These are phyloP conservation scores for Eulemur macaco DNA, from an alignment of 2,113 vertebrate genomes.

Conservation along the genomic window DNA sequence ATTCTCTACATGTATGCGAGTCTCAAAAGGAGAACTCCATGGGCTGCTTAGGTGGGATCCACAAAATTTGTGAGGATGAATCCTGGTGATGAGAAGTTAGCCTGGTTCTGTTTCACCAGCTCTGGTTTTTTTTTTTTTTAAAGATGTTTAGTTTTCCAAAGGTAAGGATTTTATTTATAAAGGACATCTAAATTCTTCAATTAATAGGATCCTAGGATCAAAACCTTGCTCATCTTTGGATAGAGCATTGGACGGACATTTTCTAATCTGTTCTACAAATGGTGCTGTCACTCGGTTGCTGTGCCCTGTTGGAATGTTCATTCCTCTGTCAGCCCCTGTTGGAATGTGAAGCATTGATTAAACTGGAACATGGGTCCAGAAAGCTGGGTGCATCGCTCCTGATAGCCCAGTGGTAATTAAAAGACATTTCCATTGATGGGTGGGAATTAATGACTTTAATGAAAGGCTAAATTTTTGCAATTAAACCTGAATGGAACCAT, in stretches of 20 bases:
- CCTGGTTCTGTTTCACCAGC: not conserved
- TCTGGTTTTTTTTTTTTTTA: not conserved
- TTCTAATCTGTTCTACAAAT: not conserved
- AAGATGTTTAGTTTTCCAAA: not conserved
- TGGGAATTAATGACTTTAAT: not conserved
- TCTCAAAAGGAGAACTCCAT: not conserved
- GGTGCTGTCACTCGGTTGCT: rapidly evolving
- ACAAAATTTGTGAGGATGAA: not conserved
- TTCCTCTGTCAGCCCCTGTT: no score
- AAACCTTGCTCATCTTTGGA: not conserved
- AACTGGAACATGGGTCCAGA: not conserved
- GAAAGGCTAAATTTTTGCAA: not conserved
- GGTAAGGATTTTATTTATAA: not conserved
- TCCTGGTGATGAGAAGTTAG: not conserved
- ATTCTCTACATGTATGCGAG: not conserved
- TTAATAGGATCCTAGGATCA: not conserved
- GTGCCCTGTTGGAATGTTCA: rapidly evolving
- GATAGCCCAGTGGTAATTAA: not conserved
- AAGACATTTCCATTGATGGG: not conserved
- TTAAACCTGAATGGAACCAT: not conserved
- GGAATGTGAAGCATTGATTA: not conserved
- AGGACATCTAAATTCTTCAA: not conserved
- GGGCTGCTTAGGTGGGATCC: not conserved
- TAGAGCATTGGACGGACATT: not conserved
- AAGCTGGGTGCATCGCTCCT: rapidly evolving